Conservation (phyloP, 2,113 vertebrate species). For the Steatornis caripensis region DNA sequence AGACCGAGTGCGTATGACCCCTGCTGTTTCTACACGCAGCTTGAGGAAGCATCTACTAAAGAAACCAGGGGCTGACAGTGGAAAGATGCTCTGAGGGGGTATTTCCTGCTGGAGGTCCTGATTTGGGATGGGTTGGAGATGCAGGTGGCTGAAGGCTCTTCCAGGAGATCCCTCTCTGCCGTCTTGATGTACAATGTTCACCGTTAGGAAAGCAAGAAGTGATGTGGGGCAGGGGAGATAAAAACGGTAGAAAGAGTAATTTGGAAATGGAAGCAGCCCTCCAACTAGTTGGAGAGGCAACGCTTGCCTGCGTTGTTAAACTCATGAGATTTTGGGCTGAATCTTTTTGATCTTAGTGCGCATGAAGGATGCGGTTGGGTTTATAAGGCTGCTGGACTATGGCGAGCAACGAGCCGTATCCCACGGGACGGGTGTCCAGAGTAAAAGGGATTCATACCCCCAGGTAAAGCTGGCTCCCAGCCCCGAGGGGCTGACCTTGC, state of each 20-base stretch:
- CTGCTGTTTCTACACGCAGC: not conserved
- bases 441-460: not conserved
- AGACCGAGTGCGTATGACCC: fast-evolving
- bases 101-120: not conserved
- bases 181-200: too few species aligned
- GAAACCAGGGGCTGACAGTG: not conserved
- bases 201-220: not conserved
- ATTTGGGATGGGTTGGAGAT: not conserved
- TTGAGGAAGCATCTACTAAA: not conserved
- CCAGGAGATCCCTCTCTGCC: not conserved
- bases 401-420: not conserved
- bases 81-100: not conserved
- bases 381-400: not conserved
- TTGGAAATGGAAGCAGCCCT: not conserved
- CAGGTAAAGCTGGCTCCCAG: fast-evolving
- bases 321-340: not conserved
- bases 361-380: fast-evolving
- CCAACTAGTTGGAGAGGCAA: not conserved
- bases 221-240: too few species aligned
- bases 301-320: fast-evolving
- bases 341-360: fast-evolving
- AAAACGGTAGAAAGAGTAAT: not conserved
- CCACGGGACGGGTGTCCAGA: not conserved
- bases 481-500: too few species aligned
- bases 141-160: not conserved